Base-by-base conservation (phyloP, 2,113 vertebrate genomes). In the Oncorhynchus gorbuscha region DNA sequence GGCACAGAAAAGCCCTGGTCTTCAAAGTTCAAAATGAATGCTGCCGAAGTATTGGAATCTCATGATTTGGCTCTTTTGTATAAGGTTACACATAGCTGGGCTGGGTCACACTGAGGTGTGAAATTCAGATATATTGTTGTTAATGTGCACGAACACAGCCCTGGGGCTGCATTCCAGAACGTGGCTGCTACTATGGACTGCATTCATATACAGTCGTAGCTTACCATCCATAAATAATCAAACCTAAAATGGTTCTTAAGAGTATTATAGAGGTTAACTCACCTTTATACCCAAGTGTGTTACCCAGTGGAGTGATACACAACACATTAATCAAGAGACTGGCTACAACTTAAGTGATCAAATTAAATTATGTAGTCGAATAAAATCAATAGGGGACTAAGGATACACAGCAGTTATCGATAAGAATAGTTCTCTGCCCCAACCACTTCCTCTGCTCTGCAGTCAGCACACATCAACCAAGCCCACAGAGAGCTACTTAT, bases 121-220 rank as follows among this genome's bases (percentile, higher is more conserved):
- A 90, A 86, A 89, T 86, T 89, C 79, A 78, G 70, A n/a, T 51
- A 83, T 89, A 84, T 77, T 84, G 86, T 89, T 22, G 14, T 77
- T 82, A 81, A 86, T 80, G 76, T 88, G 84, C 88, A 87, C 87
- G 76, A 79, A 74, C 71, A 71, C 82, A 87, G 75, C 79, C 65
- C 80, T 79, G 80, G 73, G 20, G 20, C 73, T 78, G 70, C 72
- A 76, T 76, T 76, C 8, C 6, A 26, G 24, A 16, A 72, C 69
- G 71, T 26, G 48, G 48, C 26, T 55, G 3, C n/a, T 30, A n/a
- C 32, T 30, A 35, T 12, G 30, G 51, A 22, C 22, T 68, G 74
- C 20, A 66, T 39, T 20, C 28, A 70, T 75, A 12, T 67, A 71
- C 24, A 1, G 24, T 24, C 24, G 9, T 74, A 69, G 9, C 75